Percentiles rank a stretch among this genome's conserved stretches.
These are phyloP conservation scores for Epizoanthus illoricatus DNA, from an alignment of 92 coral and sea anemone species.

Conservation along the genomic window DNA sequence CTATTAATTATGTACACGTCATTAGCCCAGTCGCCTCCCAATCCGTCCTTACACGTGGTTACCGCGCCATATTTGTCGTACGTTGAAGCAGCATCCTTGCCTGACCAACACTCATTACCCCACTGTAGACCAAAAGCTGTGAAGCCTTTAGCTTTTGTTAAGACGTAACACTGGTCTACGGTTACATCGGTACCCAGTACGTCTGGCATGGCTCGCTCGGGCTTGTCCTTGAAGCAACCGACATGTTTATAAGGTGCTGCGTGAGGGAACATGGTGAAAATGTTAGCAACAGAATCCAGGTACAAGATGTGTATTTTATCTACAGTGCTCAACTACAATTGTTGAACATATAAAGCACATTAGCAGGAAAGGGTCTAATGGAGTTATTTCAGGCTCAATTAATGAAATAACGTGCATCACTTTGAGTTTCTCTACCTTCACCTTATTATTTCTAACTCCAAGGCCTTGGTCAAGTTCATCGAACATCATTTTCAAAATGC, in stretches of 20 bases:
- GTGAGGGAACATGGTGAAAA: not conserved
- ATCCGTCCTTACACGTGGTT: not conserved
- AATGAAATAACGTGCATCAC: no score
- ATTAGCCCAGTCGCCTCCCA: not conserved
- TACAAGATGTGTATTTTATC: no score
- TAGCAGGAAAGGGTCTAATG: no score
- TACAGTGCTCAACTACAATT: no score
- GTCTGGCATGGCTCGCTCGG: not conserved
- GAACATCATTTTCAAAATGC: no score
- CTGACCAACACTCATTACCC: not conserved
- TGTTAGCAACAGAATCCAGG: no score
- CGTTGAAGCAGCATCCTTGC: not conserved
- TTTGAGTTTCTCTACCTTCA: no score
- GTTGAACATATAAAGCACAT: no score
- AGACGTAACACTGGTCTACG: not conserved
- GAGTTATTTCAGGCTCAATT: no score
- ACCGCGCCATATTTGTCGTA: not conserved
- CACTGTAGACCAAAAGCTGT: not conserved
- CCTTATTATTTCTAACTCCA: no score
- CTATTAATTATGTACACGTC: not conserved
- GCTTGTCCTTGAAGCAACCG: not conserved
- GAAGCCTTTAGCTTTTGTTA: not conserved
- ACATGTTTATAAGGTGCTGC: not conserved
- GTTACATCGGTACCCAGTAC: not conserved
- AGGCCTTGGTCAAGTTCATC: no score